phyloP scores from a whole-genome alignment of 2,113 vertebrate species.

The Alectura lathami region DNA sequence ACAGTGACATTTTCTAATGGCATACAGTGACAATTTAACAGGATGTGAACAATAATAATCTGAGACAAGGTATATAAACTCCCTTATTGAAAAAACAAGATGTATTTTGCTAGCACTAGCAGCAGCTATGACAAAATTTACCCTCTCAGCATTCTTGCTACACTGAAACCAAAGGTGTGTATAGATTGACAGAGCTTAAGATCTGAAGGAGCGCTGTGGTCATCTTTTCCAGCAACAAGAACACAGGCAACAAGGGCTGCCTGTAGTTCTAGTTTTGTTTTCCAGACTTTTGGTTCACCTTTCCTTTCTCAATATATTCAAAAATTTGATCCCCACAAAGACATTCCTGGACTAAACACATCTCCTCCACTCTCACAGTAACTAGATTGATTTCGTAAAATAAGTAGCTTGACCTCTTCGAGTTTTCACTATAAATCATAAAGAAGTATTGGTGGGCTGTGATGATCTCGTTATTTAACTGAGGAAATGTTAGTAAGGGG shows the following conservation, averaged over 20 bases:
- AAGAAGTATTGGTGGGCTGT: neutral
- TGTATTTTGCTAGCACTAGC: neutral
- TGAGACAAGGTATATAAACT: neutral
- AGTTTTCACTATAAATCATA: neutral
- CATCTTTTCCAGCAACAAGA: neutral
- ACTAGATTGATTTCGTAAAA: neutral
- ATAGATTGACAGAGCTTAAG: neutral
- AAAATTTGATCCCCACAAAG: neutral
- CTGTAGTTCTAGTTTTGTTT: neutral
- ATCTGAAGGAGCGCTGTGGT: neutral
- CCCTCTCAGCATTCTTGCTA: neutral
- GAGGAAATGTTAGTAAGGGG: neutral
- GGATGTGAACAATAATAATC: neutral
- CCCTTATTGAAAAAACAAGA: neutral
- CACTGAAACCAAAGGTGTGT: neutral
- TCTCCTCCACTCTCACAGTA: neutral
- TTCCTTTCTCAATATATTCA: neutral
- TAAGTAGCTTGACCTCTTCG: neutral
- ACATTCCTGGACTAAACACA: neutral
- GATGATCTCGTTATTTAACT: neutral
- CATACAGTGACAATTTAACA: neutral
- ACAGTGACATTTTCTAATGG: neutral
- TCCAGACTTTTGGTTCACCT: neutral
- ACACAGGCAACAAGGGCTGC: neutral
- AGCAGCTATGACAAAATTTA: neutral